Conservation (phyloP, 2,888 invertebrate genomes). For the Spisula subtruncata region DNA sequence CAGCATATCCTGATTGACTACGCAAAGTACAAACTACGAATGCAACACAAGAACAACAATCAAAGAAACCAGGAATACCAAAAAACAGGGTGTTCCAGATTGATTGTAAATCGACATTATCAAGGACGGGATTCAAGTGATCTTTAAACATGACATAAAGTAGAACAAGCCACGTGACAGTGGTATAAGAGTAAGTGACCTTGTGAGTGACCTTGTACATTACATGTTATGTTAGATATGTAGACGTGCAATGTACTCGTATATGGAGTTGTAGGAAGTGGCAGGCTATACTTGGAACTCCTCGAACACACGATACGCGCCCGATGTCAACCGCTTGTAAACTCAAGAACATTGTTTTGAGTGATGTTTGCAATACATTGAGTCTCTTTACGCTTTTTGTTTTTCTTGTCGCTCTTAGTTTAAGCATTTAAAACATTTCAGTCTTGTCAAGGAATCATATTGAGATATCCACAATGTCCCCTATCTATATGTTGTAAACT, state of each 20-base stretch:
- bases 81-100: background rate
- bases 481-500: background rate
- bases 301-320: background rate
- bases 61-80: too few species aligned
- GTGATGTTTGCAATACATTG: background rate
- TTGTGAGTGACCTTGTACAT: background rate
- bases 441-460: background rate
- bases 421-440: background rate
- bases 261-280: background rate
- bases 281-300: background rate
- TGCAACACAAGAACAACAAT: too few species aligned
- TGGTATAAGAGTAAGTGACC: background rate
- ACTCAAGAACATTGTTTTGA: background rate
- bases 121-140: background rate
- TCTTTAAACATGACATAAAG: constrained; percentile 7
- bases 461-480: background rate
- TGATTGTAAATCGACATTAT: background rate
- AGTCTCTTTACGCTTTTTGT: background rate
- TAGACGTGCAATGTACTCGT: background rate
- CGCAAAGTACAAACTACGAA: too few species aligned
- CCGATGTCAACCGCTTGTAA: background rate
- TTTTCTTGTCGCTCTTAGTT: background rate
- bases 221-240: background rate
- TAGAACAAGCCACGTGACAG: background rate
- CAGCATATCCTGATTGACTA: too few species aligned